These are phyloP conservation scores for Esox lucius DNA, from an alignment of 2,797 vertebrate genomes.

Conservation along the genomic window DNA sequence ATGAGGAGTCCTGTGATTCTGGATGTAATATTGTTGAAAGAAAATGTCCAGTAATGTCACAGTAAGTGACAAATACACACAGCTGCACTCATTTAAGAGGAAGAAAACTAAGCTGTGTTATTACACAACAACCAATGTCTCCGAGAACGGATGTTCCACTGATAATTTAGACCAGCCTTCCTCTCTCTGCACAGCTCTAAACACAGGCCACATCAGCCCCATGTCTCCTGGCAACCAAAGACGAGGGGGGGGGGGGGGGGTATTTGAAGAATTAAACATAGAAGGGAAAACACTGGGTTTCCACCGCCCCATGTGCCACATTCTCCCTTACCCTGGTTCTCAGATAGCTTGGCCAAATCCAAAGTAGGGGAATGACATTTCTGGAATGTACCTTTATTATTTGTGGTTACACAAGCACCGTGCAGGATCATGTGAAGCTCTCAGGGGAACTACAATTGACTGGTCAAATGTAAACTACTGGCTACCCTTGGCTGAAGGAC, in stretches of 20 bases:
- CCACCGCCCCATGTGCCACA: background rate
- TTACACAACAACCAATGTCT: conserved; percentile 4
- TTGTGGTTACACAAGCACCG: background rate
- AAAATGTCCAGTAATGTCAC: background rate
- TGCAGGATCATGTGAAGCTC: background rate
- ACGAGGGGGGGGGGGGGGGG: conserved; percentile 45
- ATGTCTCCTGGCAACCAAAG: conserved; percentile 56
- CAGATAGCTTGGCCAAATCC: background rate
- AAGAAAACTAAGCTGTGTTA: background rate
- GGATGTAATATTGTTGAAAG: background rate
- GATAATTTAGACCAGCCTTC: conserved; percentile 52
- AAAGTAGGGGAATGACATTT: background rate
- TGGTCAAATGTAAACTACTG: background rate
- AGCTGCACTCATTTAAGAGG: background rate
- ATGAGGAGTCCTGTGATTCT: background rate
- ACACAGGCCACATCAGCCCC: conserved; percentile 40
- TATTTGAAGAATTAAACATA: conserved; percentile 48
- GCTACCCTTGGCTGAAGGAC: background rate
- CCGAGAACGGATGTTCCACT: conserved; percentile 54
- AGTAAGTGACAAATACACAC: background rate
- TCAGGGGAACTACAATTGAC: background rate
- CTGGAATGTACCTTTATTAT: background rate
- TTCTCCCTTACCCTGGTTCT: conserved; percentile 8
- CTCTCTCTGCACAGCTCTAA: conserved; percentile 42
- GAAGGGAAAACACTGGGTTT: conserved; percentile 19